Percentiles rank a stretch among this genome's conserved stretches.
Conservation (phyloP, 1,140 invertebrate species). For the Ruditapes philippinarum region DNA sequence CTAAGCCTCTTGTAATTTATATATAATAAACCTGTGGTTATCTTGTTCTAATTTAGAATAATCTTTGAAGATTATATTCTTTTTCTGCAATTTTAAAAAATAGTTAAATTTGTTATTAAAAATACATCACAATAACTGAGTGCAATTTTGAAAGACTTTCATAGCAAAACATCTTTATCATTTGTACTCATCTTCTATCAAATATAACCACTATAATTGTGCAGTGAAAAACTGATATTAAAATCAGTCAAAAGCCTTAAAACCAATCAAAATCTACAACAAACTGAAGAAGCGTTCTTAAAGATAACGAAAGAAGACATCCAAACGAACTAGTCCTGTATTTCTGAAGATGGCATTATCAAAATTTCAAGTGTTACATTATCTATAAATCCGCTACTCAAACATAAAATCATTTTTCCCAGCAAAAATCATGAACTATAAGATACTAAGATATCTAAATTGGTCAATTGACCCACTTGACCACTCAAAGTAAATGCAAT, state of each 20-base stretch:
- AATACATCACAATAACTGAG: no score
- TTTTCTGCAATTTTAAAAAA: no score
- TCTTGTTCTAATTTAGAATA: no score
- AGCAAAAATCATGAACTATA: not conserved
- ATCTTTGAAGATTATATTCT: no score
- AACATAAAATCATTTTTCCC: slow-evolving; percentile 14
- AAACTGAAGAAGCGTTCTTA: not conserved
- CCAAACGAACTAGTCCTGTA: not conserved
- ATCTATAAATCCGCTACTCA: not conserved
- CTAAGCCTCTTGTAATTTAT: no score
- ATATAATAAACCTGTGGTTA: no score
- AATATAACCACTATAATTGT: not conserved
- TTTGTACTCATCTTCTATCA: no score
- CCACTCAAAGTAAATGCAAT: not conserved
- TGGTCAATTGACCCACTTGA: not conserved
- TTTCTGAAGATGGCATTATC: not conserved
- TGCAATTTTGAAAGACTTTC: no score
- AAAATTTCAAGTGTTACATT: not conserved
- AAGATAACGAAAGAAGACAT: slow-evolving; percentile 13
- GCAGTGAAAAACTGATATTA: not conserved
- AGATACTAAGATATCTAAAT: not conserved
- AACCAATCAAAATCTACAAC: not conserved
- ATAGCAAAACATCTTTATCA: no score
- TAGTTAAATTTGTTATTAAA: no score
- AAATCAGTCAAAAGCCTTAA: not conserved